These are phyloP conservation scores for Hippocampus zosterae DNA, from an alignment of 2,113 vertebrate species.

Conservation along the genomic window DNA sequence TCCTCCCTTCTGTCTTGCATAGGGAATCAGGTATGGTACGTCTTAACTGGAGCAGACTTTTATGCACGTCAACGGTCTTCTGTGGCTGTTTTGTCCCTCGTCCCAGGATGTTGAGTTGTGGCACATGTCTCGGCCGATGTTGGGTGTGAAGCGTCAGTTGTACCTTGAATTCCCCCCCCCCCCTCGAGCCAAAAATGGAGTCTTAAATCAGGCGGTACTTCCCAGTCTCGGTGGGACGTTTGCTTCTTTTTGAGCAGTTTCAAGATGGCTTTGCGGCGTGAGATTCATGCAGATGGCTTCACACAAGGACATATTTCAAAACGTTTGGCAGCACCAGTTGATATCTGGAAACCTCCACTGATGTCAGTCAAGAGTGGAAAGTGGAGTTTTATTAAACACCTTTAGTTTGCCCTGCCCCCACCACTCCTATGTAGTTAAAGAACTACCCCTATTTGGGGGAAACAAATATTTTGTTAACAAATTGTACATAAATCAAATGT, in stretches of 20 bases:
- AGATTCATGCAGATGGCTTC: slow-evolving; percentile 63
- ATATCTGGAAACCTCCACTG: slow-evolving; percentile 77
- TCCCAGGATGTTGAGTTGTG: slow-evolving; percentile 33
- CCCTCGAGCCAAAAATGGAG: slow-evolving; percentile 37
- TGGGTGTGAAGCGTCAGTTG: slow-evolving; percentile 8
- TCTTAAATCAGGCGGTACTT: slow-evolving; percentile 58
- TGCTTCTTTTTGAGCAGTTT: slow-evolving; percentile 24
- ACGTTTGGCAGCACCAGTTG: slow-evolving; percentile 76
- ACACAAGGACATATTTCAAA: slow-evolving; percentile 32
- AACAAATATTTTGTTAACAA: slow-evolving; percentile 98
- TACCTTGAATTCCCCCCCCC: slow-evolving; percentile 25
- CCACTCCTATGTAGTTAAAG: slow-evolving; percentile 76
- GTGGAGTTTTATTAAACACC: slow-evolving; percentile 63
- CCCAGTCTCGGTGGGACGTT: slow-evolving; percentile 24
- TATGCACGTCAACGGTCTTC: slow-evolving; percentile 58
- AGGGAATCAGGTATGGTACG: slow-evolving; percentile 62
- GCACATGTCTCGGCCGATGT: slow-evolving; percentile 14
- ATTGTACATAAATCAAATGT: slow-evolving; percentile 99
- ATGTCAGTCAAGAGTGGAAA: slow-evolving; percentile 65
- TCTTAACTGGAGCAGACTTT: slow-evolving; percentile 63
- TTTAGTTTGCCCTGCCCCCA: slow-evolving; percentile 58
- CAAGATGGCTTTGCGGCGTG: slow-evolving; percentile 35
- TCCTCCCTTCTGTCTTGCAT: neutral
- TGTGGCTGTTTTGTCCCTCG: slow-evolving; percentile 50
- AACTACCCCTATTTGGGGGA: slow-evolving; percentile 96